phyloP scores from a whole-genome alignment of 2,797 vertebrate genomes.

The Melanogrammus aeglefinus region DNA sequence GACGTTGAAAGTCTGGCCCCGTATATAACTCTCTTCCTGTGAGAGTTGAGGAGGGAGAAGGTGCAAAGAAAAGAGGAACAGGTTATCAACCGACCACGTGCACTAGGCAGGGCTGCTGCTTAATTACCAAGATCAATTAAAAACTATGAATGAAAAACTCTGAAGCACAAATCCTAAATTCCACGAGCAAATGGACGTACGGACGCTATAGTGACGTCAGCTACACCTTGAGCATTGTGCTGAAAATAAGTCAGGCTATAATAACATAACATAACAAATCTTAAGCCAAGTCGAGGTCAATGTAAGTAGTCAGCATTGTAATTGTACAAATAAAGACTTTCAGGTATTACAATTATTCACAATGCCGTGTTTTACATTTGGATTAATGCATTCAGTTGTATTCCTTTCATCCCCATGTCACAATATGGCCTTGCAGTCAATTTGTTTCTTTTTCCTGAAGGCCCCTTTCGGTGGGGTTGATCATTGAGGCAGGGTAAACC shows the following conservation, averaged over 20 bases:
- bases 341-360: background rate
- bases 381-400: no score
- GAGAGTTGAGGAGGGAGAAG: constrained; percentile 18
- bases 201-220: background rate
- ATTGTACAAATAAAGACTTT: no score
- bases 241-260: background rate
- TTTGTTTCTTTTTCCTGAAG: no score
- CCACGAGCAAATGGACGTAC: background rate
- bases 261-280: no score
- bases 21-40: background rate
- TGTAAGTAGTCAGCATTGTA: no score
- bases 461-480: no score
- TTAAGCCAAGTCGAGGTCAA: no score
- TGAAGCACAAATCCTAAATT: constrained; percentile 54
- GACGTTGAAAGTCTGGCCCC: constrained; percentile 32
- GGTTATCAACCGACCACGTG: background rate
- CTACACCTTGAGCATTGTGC: background rate
- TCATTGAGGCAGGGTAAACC: no score
- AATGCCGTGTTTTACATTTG: background rate
- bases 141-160: constrained; percentile 38
- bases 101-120: constrained; percentile 1
- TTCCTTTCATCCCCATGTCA: no score
- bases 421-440: no score
- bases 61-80: background rate
- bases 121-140: background rate